These are phyloP conservation scores for Decapterus maruadsi DNA, from an alignment of 2,797 vertebrate species.

Conservation along the genomic window DNA sequence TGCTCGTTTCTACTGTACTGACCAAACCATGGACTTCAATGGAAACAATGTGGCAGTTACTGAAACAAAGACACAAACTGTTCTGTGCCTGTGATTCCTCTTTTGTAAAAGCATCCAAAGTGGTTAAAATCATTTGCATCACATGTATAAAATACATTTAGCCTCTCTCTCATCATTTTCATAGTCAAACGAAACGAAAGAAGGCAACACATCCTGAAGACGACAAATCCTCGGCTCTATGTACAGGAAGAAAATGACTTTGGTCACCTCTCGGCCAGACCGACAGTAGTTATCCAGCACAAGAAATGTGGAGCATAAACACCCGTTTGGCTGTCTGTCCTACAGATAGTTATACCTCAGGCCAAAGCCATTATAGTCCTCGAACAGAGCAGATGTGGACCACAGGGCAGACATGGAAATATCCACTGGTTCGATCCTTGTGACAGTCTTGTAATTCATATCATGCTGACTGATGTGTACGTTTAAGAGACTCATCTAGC, in stretches of 20 bases:
- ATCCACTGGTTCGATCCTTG: conserved; percentile 3
- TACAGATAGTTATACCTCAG: conserved; percentile 22
- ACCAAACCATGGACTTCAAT: conserved; percentile 22
- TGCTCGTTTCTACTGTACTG: conserved; percentile 25
- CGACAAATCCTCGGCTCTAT: conserved; percentile 67
- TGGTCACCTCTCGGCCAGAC: conserved; percentile 54
- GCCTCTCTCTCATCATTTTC: conserved; percentile 45
- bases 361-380: conserved; percentile 16
- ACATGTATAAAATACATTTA: conserved; percentile 61
- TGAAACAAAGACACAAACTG: conserved; percentile 46
- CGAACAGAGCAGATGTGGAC: conserved; percentile 17
- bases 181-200: conserved; percentile 50
- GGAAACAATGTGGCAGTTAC: conserved; percentile 33
- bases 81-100: conserved; percentile 42
- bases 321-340: conserved; percentile 2
- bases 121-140: conserved; percentile 58
- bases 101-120: conserved; percentile 56
- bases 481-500: conserved; percentile 22
- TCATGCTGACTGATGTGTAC: conserved; percentile 11
- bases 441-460: conserved; percentile 5
- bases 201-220: conserved; percentile 64
- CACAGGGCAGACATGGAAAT: not conserved
- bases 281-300: conserved; percentile 26
- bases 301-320: conserved; percentile 21
- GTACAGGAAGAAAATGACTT: conserved; percentile 83